Evolutionary conservation across 1,140 invertebrate genomes (phyloP).

Genomic region (Brachionus manjavacas): DNA sequence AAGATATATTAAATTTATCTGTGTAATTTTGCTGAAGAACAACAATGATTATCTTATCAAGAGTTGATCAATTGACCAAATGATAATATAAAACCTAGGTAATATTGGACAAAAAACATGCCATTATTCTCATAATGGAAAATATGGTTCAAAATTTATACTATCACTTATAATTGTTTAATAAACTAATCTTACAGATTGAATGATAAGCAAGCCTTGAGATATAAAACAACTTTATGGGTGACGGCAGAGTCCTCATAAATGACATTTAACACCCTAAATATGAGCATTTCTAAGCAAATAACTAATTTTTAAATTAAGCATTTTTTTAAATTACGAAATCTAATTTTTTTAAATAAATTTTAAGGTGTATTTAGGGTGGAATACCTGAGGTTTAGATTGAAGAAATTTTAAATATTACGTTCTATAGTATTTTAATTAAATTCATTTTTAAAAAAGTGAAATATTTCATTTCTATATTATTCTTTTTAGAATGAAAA

Average conservation of each 20-base stretch:
- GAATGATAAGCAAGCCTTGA: background rate
- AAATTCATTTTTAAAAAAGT: background rate
- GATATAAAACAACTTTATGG: background rate
- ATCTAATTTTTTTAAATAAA: background rate
- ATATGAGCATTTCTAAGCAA: background rate
- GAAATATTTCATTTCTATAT: background rate
- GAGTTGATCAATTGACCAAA: background rate
- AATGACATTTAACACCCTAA: background rate
- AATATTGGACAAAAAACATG: background rate
- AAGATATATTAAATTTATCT: background rate
- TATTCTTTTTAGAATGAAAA: background rate
- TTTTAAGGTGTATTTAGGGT: background rate
- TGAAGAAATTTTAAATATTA: background rate
- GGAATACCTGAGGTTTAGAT: background rate
- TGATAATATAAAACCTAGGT: background rate
- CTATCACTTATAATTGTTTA: background rate
- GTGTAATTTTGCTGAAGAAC: background rate
- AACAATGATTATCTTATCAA: background rate
- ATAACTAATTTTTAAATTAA: background rate
- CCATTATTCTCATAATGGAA: background rate
- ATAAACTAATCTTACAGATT: background rate
- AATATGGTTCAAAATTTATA: background rate
- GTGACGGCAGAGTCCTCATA: background rate
- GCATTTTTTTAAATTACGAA: background rate
- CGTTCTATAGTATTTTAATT: background rate